Evolutionary conservation across 2,888 invertebrate genomes (phyloP).

Genomic region (Ophion ventricosus): DNA sequence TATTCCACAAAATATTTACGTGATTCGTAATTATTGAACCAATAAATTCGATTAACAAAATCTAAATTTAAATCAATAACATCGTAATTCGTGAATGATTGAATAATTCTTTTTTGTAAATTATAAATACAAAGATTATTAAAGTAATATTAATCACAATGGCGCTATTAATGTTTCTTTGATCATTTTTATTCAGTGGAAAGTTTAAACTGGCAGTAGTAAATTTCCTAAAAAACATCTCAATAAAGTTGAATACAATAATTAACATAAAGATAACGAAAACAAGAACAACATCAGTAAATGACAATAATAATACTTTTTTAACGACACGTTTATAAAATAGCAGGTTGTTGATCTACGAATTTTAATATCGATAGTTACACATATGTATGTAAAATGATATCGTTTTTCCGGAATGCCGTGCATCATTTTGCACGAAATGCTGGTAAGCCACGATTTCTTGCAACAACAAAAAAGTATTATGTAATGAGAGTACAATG

Average conservation of each 20-base stretch:
- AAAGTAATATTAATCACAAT: too few relatives aligned
- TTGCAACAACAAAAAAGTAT: neutral
- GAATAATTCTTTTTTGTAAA: neutral
- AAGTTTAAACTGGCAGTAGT: neutral
- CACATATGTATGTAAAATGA: neutral
- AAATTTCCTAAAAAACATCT: neutral
- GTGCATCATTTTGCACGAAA: slow-evolving; percentile 24
- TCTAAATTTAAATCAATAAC: neutral
- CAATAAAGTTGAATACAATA: neutral
- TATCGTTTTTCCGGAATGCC: slow-evolving; percentile 38
- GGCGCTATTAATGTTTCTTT: neutral
- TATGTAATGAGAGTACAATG: neutral
- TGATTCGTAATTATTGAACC: neutral
- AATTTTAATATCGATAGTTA: neutral
- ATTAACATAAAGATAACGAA: neutral
- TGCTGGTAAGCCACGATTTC: slow-evolving; percentile 19
- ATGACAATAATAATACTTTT: neutral
- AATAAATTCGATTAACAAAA: neutral
- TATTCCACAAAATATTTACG: neutral
- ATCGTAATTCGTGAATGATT: neutral
- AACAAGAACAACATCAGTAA: neutral
- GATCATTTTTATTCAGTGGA: neutral
- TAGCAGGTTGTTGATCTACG: too few relatives aligned
- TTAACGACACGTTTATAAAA: neutral
- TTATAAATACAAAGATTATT: neutral